These are phyloP conservation scores for Leucoptera coffeella DNA, from an alignment of 2,888 invertebrate genomes.

Conservation along the genomic window DNA sequence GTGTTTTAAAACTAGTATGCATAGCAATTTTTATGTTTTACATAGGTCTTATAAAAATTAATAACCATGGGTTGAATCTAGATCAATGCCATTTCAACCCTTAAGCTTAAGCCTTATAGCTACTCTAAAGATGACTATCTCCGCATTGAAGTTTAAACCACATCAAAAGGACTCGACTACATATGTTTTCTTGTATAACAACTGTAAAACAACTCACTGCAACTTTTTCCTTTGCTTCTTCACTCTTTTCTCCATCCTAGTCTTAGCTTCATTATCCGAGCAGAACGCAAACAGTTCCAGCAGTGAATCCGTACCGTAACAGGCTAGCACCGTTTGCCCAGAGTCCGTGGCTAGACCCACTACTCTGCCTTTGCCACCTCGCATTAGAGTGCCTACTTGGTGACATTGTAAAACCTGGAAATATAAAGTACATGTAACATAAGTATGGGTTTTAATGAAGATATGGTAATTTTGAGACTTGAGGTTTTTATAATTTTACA, in stretches of 20 bases:
- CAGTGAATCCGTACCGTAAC: slow-evolving; percentile 75
- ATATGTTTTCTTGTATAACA: too few relatives aligned
- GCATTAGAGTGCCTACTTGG: slow-evolving; percentile 73
- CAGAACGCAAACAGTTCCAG: slow-evolving; percentile 82
- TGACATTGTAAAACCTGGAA: slow-evolving; percentile 58
- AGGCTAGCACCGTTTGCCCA: slow-evolving; percentile 66
- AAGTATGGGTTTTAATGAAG: slow-evolving; percentile 2
- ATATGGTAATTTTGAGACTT: too few relatives aligned
- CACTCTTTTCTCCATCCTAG: slow-evolving; percentile 66
- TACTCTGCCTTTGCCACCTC: slow-evolving; percentile 74
- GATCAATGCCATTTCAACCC: too few relatives aligned
- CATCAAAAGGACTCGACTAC: too few relatives aligned
- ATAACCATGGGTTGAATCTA: too few relatives aligned
- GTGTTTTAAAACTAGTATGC: too few relatives aligned
- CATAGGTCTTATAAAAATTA: too few relatives aligned
- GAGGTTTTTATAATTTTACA: too few relatives aligned
- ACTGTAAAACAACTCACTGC: slow-evolving; percentile 23
- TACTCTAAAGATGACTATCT: too few relatives aligned
- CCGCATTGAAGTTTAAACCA: too few relatives aligned
- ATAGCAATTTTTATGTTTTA: too few relatives aligned
- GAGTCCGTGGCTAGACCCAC: slow-evolving; percentile 67
- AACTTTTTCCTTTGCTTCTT: slow-evolving; percentile 66
- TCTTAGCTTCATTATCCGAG: slow-evolving; percentile 65
- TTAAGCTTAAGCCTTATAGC: too few relatives aligned
- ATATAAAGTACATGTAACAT: slow-evolving; percentile 2